Evolutionary conservation across 2,797 vertebrate genomes (phyloP).

Genomic region (Cyclopterus lumpus): DNA sequence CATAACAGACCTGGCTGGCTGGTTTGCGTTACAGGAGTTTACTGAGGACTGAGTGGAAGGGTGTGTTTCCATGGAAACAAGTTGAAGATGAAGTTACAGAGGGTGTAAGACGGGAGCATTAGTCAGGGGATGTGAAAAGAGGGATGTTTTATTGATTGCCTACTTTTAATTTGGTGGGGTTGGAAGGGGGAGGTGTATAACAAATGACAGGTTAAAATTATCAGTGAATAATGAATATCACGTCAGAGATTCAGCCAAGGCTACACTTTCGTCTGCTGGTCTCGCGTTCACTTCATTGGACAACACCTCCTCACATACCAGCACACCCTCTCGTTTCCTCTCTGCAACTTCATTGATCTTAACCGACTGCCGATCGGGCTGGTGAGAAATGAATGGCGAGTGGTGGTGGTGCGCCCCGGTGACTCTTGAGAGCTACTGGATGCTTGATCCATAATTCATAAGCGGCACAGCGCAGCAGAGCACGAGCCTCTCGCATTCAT

Average conservation of each 20-base stretch:
- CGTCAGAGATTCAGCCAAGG: neutral
- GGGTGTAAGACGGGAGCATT: slow-evolving; percentile 16
- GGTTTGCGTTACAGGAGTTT: slow-evolving; percentile 11
- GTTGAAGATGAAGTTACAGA: slow-evolving; percentile 32
- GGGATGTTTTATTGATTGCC: slow-evolving; percentile 62
- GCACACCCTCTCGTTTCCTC: slow-evolving; percentile 38
- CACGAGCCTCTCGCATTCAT: slow-evolving; percentile 64
- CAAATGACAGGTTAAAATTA: neutral
- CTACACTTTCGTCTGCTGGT: neutral
- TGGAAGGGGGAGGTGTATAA: neutral
- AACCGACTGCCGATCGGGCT: slow-evolving; percentile 36
- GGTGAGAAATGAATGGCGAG: slow-evolving; percentile 58
- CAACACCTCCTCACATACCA: neutral
- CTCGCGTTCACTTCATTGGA: neutral
- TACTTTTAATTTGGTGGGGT: slow-evolving; percentile 48
- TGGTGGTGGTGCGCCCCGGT: slow-evolving; percentile 31
- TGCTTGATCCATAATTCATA: slow-evolving; percentile 81
- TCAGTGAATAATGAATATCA: neutral
- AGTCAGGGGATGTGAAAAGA: slow-evolving; percentile 27
- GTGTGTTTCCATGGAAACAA: slow-evolving; percentile 69
- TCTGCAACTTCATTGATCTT: slow-evolving; percentile 42
- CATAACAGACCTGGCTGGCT: neutral
- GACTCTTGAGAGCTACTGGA: slow-evolving; percentile 53
- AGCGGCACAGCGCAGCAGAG: slow-evolving; percentile 57
- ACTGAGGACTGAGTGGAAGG: slow-evolving; percentile 10